Base-by-base conservation (phyloP, 1,140 invertebrate genomes). In the Diabrotica virgifera region DNA sequence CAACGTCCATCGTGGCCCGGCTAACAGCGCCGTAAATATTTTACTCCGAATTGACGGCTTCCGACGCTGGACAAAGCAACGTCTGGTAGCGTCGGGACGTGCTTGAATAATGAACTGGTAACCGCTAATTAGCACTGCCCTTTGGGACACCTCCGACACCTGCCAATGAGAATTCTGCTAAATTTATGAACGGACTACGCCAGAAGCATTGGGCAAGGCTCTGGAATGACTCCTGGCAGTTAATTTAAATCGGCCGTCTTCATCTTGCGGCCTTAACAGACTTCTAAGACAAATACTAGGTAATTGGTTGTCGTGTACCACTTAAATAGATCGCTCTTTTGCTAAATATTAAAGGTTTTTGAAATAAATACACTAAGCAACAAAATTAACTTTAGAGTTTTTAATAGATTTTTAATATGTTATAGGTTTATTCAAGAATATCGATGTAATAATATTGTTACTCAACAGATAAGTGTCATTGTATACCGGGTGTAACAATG, bases 41-140 rank as follows among this genome's bases (percentile, higher is more conserved):
- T 76, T 71, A 74, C 54, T 9, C 65, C 38, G 68, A 72, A 76
- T 76, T 73, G 75, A 74, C 73, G 72, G 69, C 64, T 63, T 59
- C 65, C 66, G 62, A 61, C 66, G 62, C 36, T 66, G 71, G 71
- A 76, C 69, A 76, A 76, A 76, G 70, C 71, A 71, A 66, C 68
- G 69, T 59, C 66, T 69, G 64, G 64, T 65, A 70, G 66, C 64
- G 56, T 56, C 64, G 67, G 67, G 72, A 62, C 72, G 65, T 55
- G 53, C 56, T 65, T 75, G 72, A 75, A 74, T 75, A 76, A 75
- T 76, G 76, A 74, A 76, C 73, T 70, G 64, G 70, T 59, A 65
- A 76, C 73, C 76, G 71, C 76, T 77, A 77, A 77, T 77, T 77
- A 77, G 76, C 73, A 77, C 72, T 72, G 62, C 74, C 66, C 76